phyloP scores from a whole-genome alignment of 2,113 vertebrate species.

The Myanophis thanlyinensis region DNA sequence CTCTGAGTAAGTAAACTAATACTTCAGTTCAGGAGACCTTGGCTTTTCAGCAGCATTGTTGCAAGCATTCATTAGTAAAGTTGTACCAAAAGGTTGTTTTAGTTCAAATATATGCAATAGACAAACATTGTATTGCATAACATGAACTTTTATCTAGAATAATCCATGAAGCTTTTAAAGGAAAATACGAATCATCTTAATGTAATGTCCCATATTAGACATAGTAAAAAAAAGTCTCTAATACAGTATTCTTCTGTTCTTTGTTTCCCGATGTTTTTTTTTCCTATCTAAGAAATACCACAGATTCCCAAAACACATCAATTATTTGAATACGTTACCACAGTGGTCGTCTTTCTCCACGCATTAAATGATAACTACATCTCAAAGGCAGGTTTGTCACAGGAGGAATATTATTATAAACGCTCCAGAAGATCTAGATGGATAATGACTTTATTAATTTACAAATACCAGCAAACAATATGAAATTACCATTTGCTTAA shows the following conservation, averaged over 20 bases:
- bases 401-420: constrained; percentile 94
- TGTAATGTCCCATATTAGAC: neutral
- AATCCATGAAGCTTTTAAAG: constrained; percentile 1
- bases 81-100: neutral
- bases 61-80: neutral
- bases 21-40: neutral
- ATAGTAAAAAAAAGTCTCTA: neutral
- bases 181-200: neutral
- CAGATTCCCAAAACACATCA: neutral
- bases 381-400: constrained; percentile 85
- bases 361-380: constrained; percentile 95
- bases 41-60: neutral
- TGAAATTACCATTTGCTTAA: neutral
- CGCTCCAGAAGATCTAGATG: constrained; percentile 90
- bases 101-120: neutral
- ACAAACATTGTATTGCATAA: neutral
- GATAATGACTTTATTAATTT: constrained; percentile 43
- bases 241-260: neutral
- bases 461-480: neutral
- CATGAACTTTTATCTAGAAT: neutral
- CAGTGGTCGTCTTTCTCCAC: constrained; percentile 88
- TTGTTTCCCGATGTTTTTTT: neutral
- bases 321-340: constrained; percentile 75
- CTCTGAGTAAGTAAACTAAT: neutral
- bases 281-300: neutral